Evolutionary conservation across 2,113 vertebrate genomes (phyloP).

Genomic region (Brevimyrus niger): DNA sequence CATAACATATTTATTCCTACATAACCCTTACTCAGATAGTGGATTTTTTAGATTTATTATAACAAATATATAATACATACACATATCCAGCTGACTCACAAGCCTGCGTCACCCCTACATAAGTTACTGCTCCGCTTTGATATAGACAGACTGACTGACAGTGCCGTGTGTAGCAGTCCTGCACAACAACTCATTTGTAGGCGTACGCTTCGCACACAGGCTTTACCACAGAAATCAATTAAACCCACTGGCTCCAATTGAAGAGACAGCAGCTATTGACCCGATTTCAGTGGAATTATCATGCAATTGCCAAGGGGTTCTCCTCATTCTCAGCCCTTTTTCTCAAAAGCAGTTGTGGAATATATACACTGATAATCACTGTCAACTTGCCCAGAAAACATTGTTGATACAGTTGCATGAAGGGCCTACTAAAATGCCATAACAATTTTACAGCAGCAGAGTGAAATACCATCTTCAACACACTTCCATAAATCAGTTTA

Average conservation of each 20-base stretch:
- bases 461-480: not conserved
- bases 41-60: not conserved
- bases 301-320: constrained; percentile 14
- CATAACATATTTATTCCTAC: not conserved
- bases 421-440: not conserved
- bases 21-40: not conserved
- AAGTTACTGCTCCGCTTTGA: not conserved
- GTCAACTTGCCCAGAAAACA: not conserved
- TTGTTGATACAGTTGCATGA: not conserved
- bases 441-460: not conserved
- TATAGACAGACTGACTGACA: not conserved
- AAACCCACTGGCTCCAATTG: constrained; percentile 52
- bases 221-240: constrained; percentile 64
- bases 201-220: not conserved
- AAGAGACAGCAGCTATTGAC: constrained; percentile 42
- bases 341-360: constrained; percentile 10
- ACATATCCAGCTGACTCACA: not conserved
- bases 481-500: not conserved
- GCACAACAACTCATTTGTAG: constrained; percentile 15
- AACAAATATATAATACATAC: not conserved
- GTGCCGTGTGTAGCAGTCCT: constrained; percentile 27
- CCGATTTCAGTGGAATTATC: constrained; percentile 41
- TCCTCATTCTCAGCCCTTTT: constrained; percentile 25
- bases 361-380: not conserved
- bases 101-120: not conserved